Percentiles rank a stretch among this genome's conserved stretches.
Conservation (phyloP, 2,888 invertebrate genomes). For the Drosophila emarginata region DNA sequence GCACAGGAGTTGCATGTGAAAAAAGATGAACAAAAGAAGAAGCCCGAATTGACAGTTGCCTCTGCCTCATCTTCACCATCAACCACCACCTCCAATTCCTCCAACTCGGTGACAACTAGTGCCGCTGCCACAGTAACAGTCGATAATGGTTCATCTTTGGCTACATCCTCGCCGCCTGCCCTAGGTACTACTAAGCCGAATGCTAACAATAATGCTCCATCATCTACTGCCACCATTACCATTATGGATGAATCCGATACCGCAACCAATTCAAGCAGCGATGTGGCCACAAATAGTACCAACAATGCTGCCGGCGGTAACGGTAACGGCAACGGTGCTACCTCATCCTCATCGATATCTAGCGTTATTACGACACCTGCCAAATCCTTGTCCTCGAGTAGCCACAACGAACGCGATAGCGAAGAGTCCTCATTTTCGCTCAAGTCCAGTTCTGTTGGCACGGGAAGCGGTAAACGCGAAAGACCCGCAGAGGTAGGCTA, state of each 20-base stretch:
- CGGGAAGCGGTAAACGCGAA: conserved; percentile 32
- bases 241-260: conserved; percentile 82
- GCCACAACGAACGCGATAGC: conserved; percentile 46
- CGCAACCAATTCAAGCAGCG: conserved; percentile 65
- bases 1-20: conserved; percentile 39
- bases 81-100: conserved; percentile 5
- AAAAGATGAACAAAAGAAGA: conserved; percentile 56
- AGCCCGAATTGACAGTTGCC: conserved; percentile 38
- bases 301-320: conserved; percentile 29
- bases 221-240: conserved; percentile 61
- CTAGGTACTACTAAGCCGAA: conserved; percentile 1
- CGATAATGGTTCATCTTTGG: conserved; percentile 8
- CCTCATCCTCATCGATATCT: conserved; percentile 27
- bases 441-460: conserved; percentile 35
- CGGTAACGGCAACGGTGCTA: conserved; percentile 5
- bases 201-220: conserved; percentile 15
- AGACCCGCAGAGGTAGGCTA: conserved; percentile 28
- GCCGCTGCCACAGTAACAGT: not conserved
- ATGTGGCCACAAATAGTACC: conserved; percentile 29
- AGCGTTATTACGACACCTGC: conserved; percentile 29
- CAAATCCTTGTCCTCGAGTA: conserved; percentile 30
- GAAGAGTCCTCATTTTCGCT: conserved; percentile 37
- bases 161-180: not conserved
- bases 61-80: conserved; percentile 2
- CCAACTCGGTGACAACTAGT: not conserved